phyloP scores from a whole-genome alignment of 2,113 vertebrate species.

The Cyprinodon tularosa region DNA sequence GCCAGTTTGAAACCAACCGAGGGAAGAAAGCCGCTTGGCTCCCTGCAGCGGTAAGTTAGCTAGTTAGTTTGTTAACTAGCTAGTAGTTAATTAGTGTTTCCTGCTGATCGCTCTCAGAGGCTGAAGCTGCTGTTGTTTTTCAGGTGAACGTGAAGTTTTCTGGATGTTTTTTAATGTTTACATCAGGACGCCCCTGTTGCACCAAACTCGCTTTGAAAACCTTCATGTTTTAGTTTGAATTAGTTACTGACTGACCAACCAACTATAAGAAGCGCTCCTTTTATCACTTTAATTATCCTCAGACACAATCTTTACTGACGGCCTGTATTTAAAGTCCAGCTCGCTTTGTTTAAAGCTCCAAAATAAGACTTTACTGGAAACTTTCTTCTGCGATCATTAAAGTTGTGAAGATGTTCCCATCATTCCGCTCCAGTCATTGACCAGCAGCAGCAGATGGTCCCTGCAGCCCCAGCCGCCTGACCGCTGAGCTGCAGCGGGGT shows the following conservation, averaged over 20 bases:
- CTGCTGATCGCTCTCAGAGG: neutral
- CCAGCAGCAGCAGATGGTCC: too few relatives aligned
- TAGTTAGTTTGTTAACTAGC: too few relatives aligned
- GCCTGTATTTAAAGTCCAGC: neutral
- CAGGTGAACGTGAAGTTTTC: neutral
- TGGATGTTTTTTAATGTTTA: neutral
- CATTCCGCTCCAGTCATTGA: too few relatives aligned
- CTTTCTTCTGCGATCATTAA: too few relatives aligned
- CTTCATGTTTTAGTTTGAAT: neutral
- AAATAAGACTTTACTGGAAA: neutral
- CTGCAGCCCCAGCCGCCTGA: too few relatives aligned
- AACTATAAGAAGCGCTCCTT: neutral
- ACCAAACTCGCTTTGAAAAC: neutral
- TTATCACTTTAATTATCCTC: neutral
- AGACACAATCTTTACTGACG: too few relatives aligned
- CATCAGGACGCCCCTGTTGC: neutral
- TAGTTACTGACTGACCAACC: too few relatives aligned
- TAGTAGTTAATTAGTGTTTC: neutral
- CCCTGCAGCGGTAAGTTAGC: slow-evolving; percentile 41
- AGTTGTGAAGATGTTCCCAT: too few relatives aligned
- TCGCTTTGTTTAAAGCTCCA: neutral
- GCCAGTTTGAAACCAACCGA: slow-evolving; percentile 58
- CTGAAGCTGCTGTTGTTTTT: neutral
- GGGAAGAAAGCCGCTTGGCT: slow-evolving; percentile 51
- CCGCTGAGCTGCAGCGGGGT: too few relatives aligned